Evolutionary conservation across 1,140 invertebrate genomes (phyloP).

Genomic region (Macrobrachium nipponense): DNA sequence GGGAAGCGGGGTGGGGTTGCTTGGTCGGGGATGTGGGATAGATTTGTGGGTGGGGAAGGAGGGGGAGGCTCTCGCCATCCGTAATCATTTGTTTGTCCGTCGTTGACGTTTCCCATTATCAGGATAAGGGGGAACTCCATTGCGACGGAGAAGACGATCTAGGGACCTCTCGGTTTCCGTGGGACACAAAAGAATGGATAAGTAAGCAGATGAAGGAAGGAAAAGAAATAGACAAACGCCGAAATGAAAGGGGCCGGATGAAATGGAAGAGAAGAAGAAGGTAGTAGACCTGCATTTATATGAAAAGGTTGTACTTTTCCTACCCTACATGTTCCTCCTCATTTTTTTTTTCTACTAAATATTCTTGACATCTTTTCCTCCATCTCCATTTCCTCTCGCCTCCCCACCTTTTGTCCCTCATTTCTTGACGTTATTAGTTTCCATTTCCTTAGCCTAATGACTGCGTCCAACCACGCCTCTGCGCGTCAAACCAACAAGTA

Average conservation of each 20-base stretch:
- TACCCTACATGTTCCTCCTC: not conserved
- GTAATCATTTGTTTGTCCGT: slow-evolving; percentile 42
- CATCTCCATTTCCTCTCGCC: not conserved
- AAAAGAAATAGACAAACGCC: not conserved
- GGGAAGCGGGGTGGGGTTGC: not conserved
- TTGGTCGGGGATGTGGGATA: not conserved
- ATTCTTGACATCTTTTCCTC: not conserved
- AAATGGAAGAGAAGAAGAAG: not conserved
- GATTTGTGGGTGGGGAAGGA: not conserved
- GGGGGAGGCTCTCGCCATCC: not conserved
- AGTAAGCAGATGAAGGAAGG: not conserved
- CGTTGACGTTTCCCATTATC: slow-evolving; percentile 43
- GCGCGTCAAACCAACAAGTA: too few relatives aligned
- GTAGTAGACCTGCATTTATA: too few relatives aligned
- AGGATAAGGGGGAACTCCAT: slow-evolving; percentile 6
- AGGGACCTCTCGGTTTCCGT: too few relatives aligned
- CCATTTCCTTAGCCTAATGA: too few relatives aligned
- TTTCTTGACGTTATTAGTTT: too few relatives aligned
- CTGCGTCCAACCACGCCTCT: too few relatives aligned
- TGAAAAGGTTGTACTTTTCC: not conserved
- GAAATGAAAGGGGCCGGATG: not conserved
- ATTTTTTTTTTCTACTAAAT: too few relatives aligned
- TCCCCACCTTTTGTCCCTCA: not conserved
- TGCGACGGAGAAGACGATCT: too few relatives aligned
- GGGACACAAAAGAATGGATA: not conserved